These are phyloP conservation scores for Halcyon malimbica DNA, from an alignment of 2,113 vertebrate genomes.

Conservation along the genomic window DNA sequence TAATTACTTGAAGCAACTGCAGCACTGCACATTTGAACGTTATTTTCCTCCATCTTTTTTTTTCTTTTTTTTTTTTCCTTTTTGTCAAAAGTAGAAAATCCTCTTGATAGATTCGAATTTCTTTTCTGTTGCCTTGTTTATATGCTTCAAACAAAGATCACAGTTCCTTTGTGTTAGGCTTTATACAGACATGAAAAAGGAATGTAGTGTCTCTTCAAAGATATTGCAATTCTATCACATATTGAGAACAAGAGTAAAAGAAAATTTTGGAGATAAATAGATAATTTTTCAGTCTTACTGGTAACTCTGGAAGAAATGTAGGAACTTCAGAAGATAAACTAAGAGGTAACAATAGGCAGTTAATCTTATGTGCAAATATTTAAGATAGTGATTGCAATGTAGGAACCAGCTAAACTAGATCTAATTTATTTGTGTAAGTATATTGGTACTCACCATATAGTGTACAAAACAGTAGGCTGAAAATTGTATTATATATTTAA, in stretches of 20 bases:
- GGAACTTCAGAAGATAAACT: not conserved
- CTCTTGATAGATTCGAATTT: not conserved
- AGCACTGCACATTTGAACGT: not conserved
- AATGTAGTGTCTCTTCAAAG: not conserved
- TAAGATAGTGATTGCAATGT: not conserved
- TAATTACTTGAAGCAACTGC: constrained; percentile 29
- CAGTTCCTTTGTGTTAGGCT: not conserved
- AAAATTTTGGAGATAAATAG: not conserved
- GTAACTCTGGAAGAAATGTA: not conserved
- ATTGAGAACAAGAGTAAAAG: not conserved
- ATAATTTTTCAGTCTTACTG: not conserved
- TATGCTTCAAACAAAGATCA: not conserved
- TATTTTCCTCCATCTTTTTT: not conserved
- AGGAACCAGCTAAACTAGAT: not conserved
- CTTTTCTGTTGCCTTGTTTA: not conserved
- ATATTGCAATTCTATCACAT: not conserved
- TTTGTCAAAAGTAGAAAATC: not conserved
- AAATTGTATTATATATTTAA: not conserved
- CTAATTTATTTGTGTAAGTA: not conserved
- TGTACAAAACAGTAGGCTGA: not conserved
- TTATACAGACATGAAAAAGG: not conserved
- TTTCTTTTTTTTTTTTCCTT: not conserved
- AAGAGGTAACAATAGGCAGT: not conserved
- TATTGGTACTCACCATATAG: not conserved
- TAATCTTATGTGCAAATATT: not conserved